Evolutionary conservation across 2,888 invertebrate species (phyloP).

Genomic region (Tetragonisca angustula): DNA sequence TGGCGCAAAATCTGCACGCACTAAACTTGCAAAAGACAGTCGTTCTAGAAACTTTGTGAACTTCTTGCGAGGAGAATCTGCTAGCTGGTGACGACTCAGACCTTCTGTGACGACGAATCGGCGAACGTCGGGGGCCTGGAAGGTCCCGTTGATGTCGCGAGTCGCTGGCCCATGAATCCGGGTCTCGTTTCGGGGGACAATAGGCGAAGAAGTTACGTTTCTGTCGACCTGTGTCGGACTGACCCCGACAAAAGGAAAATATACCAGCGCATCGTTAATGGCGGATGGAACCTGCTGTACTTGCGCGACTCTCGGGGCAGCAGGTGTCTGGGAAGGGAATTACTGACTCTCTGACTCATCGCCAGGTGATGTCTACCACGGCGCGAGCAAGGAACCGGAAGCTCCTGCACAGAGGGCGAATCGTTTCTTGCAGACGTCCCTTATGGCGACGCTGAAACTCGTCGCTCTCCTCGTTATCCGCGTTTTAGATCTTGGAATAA

Average conservation of each 20-base stretch:
- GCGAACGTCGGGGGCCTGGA: conserved; percentile 50
- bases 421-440: conserved; percentile 48
- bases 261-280: conserved; percentile 63
- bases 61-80: not conserved
- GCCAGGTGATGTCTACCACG: conserved; percentile 77
- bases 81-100: not conserved
- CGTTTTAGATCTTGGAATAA: not conserved
- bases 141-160: conserved; percentile 73
- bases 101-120: conserved; percentile 41
- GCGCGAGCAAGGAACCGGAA: conserved; percentile 76
- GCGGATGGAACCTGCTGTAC: conserved; percentile 74
- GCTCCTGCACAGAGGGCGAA: conserved; percentile 53
- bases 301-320: conserved; percentile 70
- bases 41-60: not conserved
- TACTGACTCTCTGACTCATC: conserved; percentile 78
- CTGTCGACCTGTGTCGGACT: conserved; percentile 22
- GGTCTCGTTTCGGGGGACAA: conserved; percentile 75
- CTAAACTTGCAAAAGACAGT: not conserved
- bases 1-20: too few relatives aligned
- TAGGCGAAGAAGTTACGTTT: conserved; percentile 64
- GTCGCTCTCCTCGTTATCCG: not conserved
- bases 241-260: conserved; percentile 44
- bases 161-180: conserved; percentile 81
- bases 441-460: not conserved
- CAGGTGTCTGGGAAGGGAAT: conserved; percentile 79